These are phyloP conservation scores for Tetraodon nigroviridis DNA, from an alignment of 2,113 vertebrate species.

Conservation along the genomic window DNA sequence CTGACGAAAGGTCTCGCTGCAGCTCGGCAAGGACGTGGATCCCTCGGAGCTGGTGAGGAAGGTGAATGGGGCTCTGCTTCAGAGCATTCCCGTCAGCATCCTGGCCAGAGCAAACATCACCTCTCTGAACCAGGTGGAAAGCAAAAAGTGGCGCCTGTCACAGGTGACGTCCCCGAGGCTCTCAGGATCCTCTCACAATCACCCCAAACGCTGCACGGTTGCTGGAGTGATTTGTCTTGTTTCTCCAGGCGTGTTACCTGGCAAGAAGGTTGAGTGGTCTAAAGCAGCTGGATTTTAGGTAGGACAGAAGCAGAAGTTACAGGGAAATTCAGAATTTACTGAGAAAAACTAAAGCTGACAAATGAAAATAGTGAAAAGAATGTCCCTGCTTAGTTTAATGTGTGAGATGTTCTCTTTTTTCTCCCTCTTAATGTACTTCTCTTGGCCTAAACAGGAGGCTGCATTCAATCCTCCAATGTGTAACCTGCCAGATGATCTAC, in stretches of 20 bases:
- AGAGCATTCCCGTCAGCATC: constrained; percentile 40
- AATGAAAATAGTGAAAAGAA: neutral
- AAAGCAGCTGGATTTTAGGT: constrained; percentile 37
- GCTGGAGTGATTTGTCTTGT: neutral
- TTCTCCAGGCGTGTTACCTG: constrained; percentile 57
- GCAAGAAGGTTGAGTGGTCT: constrained; percentile 20
- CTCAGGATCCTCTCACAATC: neutral
- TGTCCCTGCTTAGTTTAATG: no score
- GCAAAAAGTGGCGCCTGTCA: constrained; percentile 45
- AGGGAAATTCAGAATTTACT: neutral
- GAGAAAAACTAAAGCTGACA: neutral
- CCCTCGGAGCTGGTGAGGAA: constrained; percentile 48
- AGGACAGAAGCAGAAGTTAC: neutral
- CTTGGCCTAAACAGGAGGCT: constrained; percentile 46
- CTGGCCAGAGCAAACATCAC: constrained; percentile 50
- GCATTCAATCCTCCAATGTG: constrained; percentile 55
- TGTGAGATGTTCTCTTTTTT: no score
- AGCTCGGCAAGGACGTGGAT: constrained; percentile 44
- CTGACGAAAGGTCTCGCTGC: constrained; percentile 7
- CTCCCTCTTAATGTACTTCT: neutral
- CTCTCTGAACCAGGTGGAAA: constrained; percentile 50
- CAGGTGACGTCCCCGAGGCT: constrained; percentile 55
- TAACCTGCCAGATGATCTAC: constrained; percentile 64
- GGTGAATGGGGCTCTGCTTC: constrained; percentile 40
- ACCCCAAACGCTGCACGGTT: neutral